Base-by-base conservation (phyloP, 2,888 invertebrate genomes). In the Artemia sp. region DNA sequence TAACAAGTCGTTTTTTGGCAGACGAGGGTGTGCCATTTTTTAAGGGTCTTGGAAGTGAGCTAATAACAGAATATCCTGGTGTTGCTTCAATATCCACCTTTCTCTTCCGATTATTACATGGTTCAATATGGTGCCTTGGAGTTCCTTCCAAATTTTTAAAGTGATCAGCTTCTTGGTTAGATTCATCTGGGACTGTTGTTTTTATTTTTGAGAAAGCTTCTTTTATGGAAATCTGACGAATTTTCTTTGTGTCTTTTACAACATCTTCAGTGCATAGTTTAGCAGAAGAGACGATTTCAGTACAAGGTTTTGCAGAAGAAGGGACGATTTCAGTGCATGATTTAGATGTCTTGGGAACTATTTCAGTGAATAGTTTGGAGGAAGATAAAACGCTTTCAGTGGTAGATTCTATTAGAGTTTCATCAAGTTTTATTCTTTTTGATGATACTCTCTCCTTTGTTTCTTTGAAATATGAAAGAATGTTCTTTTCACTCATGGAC, bases 21-120 rank as follows among this genome's bases (percentile, higher is more conserved):
- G 64, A 58, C 2, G 64, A n/a, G 9, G 64, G 64, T n/a, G 64
- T 58, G n/a, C 64, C 64, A 58, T 58, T 58, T n/a, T 58, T 58
- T 58, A n/a, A 19, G n/a, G 24, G 24, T 58, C 64, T 58, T 8
- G 64, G 64, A 19, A 24, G n/a, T 58, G 64, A n/a, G n/a, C 64
- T 58, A 10, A 24, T 10, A 24, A n/a, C 24, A 9, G 64, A 24
- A 24, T n/a, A 19, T 9, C n/a, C 64, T n/a, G n/a, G 14, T 58
- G 64, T 58, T 58, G n/a, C 64, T 10, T n/a, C n/a, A 9, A 24
- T 19, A n/a, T 58, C 64, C n/a, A 58, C 24, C 10, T 24, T 58
- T 24, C 64, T n/a, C 64, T 58, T 58, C 24, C 64, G n/a, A 24
- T 58, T 58, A 58, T 58, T 58, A 19, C n/a, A n/a, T 19, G 64